Evolutionary conservation across 2,797 vertebrate species (phyloP), one percentile per base, ranked within the genome.

Genomic region (Arrhamphus sclerolepis): DNA sequence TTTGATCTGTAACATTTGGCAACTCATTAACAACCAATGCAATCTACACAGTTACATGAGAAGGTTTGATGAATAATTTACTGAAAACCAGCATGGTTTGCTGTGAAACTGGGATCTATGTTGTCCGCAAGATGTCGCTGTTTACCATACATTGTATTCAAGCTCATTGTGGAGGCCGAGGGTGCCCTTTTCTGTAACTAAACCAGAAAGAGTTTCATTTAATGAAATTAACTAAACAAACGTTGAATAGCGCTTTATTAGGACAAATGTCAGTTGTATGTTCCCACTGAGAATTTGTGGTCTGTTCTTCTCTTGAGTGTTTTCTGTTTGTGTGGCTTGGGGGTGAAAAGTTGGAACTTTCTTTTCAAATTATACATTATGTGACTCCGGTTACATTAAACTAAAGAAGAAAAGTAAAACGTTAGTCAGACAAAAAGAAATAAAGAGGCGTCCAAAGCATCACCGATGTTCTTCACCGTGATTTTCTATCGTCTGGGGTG

Each of bases 111-210:
- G 1, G 7, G 39, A 4, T 2, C 17, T 6, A 16, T 22, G n/a
- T 0, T 69, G 46, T 6, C 62, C 90, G 68, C 84, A 19, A 0
- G 50, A 48, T 68, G 87, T 75, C 83, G 72, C 72, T 85, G 76
- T 87, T 79, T n/a, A 62, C 50, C 46, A 11, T 14, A n/a, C 5
- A n/a, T 14, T 71, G 2, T 1, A 10, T 20, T 10, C 1, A 44
- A 34, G 14, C 13, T 34, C 31, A 34, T 34, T 34, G 9, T 10
- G 31, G 31, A 34, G 31, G 3, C 31, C 8, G 10, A 34, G 10
- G 31, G 31, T 2, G 28, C 28, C 8, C 8, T 7, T 29, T 29
- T 7, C 28, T 29, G 28, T 7, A 6, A 29, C 6, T 29, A 29
- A 34, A 9, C 10, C 31, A 34, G 31, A 34, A 26, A 26, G 24